phyloP scores from a whole-genome alignment of 2,797 vertebrate species.

The Notolabrus celidotus region DNA sequence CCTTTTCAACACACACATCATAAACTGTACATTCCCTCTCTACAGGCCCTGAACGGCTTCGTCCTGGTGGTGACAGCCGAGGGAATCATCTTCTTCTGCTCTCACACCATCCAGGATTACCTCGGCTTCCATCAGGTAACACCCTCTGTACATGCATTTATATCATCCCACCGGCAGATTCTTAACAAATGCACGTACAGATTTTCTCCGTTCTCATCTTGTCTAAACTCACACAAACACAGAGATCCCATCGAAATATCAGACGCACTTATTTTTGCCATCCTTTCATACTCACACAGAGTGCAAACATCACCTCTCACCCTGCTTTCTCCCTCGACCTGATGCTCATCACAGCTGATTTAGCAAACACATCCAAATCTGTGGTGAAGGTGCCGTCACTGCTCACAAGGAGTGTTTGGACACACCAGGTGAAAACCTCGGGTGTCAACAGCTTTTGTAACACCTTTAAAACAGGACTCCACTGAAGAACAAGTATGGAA shows the following conservation, averaged over 20 bases:
- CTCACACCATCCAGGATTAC: conserved; percentile 88
- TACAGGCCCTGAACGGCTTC: conserved; percentile 85
- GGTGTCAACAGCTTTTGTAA: conserved; percentile 5
- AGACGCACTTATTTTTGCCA: neutral
- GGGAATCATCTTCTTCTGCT: conserved; percentile 88
- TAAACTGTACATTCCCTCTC: neutral
- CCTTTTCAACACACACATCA: too few relatives aligned
- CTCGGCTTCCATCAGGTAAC: conserved; percentile 90
- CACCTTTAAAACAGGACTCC: neutral
- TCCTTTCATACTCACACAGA: conserved; percentile 1
- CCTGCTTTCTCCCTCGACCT: conserved; percentile 41
- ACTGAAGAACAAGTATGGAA: neutral
- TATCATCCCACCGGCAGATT: neutral
- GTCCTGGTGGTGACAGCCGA: conserved; percentile 85
- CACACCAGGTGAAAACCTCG: neutral
- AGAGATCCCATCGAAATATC: neutral
- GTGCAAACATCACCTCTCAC: conserved; percentile 50
- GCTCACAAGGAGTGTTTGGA: conserved; percentile 14
- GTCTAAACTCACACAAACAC: neutral
- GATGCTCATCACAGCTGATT: conserved; percentile 35
- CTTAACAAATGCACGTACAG: conserved; percentile 34
- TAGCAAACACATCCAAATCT: conserved; percentile 16
- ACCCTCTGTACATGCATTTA: neutral
- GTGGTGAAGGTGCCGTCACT: conserved; percentile 4
- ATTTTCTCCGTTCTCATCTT: too few relatives aligned